Conservation (phyloP, 2,888 invertebrate genomes). For the Caenorhabditis sinica region DNA sequence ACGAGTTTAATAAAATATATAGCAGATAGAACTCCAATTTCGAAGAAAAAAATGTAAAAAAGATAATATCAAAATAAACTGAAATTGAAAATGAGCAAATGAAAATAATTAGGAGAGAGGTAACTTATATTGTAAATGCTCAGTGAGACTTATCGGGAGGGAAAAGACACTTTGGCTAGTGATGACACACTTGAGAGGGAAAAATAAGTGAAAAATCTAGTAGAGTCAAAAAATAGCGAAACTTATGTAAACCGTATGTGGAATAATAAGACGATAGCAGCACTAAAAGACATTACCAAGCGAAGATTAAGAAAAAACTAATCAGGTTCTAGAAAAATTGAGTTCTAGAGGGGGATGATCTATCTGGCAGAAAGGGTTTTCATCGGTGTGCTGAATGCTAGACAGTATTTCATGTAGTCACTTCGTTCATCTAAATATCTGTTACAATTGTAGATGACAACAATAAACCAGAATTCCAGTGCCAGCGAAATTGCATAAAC, state of each 20-base stretch:
- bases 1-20: slow-evolving; percentile 28
- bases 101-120: slow-evolving; percentile 28
- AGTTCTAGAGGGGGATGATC: slow-evolving; percentile 14
- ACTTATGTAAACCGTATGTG: slow-evolving; percentile 52
- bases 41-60: slow-evolving; percentile 42
- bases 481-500: slow-evolving; percentile 77
- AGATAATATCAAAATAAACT: slow-evolving; percentile 52
- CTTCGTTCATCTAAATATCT: slow-evolving; percentile 81
- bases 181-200: slow-evolving; percentile 42
- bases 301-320: background rate
- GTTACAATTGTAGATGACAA: slow-evolving; percentile 81
- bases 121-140: slow-evolving; percentile 21
- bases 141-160: slow-evolving; percentile 38
- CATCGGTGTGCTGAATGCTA: slow-evolving; percentile 83
- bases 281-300: slow-evolving; percentile 42
- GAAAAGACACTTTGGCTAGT: slow-evolving; percentile 26
- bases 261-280: slow-evolving; percentile 42
- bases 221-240: slow-evolving; percentile 27
- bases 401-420: slow-evolving; percentile 82
- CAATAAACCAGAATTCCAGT: slow-evolving; percentile 81
- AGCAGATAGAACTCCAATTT: slow-evolving; percentile 30
- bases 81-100: no score
- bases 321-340: slow-evolving; percentile 18
- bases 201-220: background rate
- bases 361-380: slow-evolving; percentile 79